Percentiles rank a stretch among this genome's conserved stretches.
These are phyloP conservation scores for Phragmatobia fuliginosa DNA, from an alignment of 2,888 invertebrate species.

Conservation along the genomic window DNA sequence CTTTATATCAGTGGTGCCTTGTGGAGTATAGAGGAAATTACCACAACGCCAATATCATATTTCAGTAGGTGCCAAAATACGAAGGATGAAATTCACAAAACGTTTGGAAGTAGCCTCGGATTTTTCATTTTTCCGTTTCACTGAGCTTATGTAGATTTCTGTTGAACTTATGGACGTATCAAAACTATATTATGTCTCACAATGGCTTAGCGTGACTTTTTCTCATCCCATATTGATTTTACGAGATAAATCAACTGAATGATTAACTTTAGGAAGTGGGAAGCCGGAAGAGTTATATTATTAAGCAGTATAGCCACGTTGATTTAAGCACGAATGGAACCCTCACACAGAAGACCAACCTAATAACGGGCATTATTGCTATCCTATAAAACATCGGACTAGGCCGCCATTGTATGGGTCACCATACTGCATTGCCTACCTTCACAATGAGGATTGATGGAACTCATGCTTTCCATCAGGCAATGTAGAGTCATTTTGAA, in stretches of 20 bases:
- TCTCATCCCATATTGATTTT: not conserved
- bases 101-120: constrained; percentile 6
- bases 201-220: not conserved
- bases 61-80: constrained; percentile 12
- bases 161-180: not conserved
- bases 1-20: not conserved
- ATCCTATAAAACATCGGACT: too few relatives aligned
- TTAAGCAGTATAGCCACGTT: too few relatives aligned
- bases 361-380: too few relatives aligned
- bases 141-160: constrained; percentile 4
- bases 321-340: too few relatives aligned
- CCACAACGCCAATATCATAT: constrained; percentile 12
- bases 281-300: not conserved
- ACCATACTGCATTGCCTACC: too few relatives aligned
- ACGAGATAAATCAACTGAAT: not conserved
- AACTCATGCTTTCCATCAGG: too few relatives aligned
- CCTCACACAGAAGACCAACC: too few relatives aligned
- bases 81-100: constrained; percentile 8
- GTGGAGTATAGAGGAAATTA: constrained; percentile 2
- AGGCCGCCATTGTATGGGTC: too few relatives aligned
- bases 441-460: too few relatives aligned
- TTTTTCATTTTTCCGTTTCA: constrained; percentile 7
- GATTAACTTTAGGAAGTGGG: not conserved
- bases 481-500: too few relatives aligned
- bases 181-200: not conserved